phyloP scores from a whole-genome alignment of 1,140 invertebrate genomes.

The Piezodorus guildinii region DNA sequence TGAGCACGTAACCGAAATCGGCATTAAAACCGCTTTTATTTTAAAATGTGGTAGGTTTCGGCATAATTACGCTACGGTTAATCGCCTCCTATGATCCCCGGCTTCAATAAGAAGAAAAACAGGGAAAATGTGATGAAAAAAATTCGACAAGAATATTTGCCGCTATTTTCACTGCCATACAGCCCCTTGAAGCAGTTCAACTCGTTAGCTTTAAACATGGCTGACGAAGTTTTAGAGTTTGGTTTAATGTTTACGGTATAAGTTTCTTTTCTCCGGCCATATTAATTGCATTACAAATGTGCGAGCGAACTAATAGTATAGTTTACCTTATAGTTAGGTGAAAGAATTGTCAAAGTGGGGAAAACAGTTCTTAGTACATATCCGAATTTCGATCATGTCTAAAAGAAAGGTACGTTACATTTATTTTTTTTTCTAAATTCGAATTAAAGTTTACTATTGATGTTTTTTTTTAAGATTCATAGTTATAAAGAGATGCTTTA shows the following conservation, averaged over 20 bases:
- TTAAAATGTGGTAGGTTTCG: no score
- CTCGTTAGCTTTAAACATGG: conserved; percentile 15
- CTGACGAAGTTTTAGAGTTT: conserved; percentile 8
- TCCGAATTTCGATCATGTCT: not conserved
- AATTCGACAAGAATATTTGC: not conserved
- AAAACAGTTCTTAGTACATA: not conserved
- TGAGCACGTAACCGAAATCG: not conserved
- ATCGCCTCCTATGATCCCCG: no score
- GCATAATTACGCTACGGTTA: no score
- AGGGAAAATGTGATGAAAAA: no score
- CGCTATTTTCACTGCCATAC: conserved; percentile 12
- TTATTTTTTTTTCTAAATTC: not conserved
- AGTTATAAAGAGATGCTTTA: not conserved
- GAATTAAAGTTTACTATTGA: not conserved
- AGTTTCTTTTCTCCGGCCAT: not conserved
- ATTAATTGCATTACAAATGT: not conserved
- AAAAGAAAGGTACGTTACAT: conserved; percentile 14
- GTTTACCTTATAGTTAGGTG: not conserved
- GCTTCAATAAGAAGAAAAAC: no score
- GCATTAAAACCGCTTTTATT: no score
- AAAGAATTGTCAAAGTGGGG: not conserved
- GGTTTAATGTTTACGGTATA: conserved; percentile 6
- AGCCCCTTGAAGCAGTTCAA: not conserved
- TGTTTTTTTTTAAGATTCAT: not conserved
- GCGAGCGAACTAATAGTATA: not conserved